Evolutionary conservation across 1,140 invertebrate species (phyloP), one percentile per base, ranked within the genome.

Genomic region (Oscheius sp.): DNA sequence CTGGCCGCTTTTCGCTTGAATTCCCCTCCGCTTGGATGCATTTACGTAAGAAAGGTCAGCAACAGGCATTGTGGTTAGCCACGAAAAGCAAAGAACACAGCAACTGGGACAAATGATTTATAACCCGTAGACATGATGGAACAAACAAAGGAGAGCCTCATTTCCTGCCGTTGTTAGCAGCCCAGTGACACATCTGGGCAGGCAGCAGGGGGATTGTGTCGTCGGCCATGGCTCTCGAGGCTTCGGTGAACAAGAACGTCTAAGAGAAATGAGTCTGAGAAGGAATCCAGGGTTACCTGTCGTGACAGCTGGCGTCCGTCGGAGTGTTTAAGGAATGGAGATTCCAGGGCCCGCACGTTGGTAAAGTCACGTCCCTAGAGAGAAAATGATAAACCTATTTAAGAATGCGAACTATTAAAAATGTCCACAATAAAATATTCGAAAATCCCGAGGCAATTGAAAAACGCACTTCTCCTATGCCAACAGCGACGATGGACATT

Each of bases 401-500:
- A n/a, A n/a, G n/a, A n/a, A n/a, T n/a, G n/a, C n/a, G n/a, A n/a
- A n/a, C n/a, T n/a, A n/a, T n/a, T n/a, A n/a, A n/a, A n/a, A n/a
- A n/a, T n/a, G n/a, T n/a, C n/a, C n/a, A n/a, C n/a, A n/a, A n/a
- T n/a, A n/a, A n/a, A n/a, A n/a, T n/a, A n/a, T n/a, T n/a, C n/a
- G 55, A 59, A 23, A 31, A 59, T 15, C 29, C 23, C 55, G n/a
- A 42, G 38, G 38, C 7, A 10, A 42, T 7, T n/a, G 38, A 42
- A 42, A 42, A 42, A 42, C 58, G 28, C 3, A 68, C 65, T 59
- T 38, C 20, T 62, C 72, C 72, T 1, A 74, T 26, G 15, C 64
- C 64, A 13, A 74, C 59, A 10, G 55, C 64, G 2, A 74, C 18
- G n/a, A 74, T 62, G n/a, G 35, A 55, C 49, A 61, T 68, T 13